A percentile compares a stretch with the other conserved stretches of the same genome.
Evolutionary conservation across 2,113 vertebrate species (phyloP).

Genomic region (Meleagris gallopavo): DNA sequence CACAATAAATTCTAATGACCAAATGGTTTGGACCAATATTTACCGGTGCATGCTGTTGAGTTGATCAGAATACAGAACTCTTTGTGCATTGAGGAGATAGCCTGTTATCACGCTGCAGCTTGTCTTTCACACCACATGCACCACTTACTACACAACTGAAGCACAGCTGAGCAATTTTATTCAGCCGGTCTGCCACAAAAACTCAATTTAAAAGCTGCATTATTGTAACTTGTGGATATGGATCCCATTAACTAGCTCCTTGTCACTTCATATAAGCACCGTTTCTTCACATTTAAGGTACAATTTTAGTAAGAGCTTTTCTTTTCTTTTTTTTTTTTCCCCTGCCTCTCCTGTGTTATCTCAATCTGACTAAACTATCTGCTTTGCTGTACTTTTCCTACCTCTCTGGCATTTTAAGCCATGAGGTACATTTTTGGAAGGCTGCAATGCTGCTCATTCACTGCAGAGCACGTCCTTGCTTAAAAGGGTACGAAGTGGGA

Average conservation of each 20-base stretch:
- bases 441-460: background rate
- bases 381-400: background rate
- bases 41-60: constrained; percentile 14
- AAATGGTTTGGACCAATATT: constrained; percentile 43
- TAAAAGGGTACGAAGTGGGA: background rate
- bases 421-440: background rate
- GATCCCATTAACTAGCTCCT: constrained; percentile 58
- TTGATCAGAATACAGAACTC: constrained; percentile 51
- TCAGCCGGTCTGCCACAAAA: constrained; percentile 56
- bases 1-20: constrained; percentile 34
- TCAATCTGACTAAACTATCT: constrained; percentile 32
- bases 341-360: background rate
- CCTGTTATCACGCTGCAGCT: constrained; percentile 52
- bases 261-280: constrained; percentile 43
- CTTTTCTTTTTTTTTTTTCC: background rate
- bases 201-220: constrained; percentile 59
- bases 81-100: constrained; percentile 63
- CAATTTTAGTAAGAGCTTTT: constrained; percentile 30
- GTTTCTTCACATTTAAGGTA: constrained; percentile 44
- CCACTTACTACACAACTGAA: constrained; percentile 56
- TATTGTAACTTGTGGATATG: constrained; percentile 62
- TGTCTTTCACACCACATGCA: constrained; percentile 54
- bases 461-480: background rate
- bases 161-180: constrained; percentile 61
- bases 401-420: background rate